Evolutionary conservation across 92 coral and sea anemone genomes (phyloP), one percentile per base, ranked within the genome.

Genomic region (Siderastrea siderea): DNA sequence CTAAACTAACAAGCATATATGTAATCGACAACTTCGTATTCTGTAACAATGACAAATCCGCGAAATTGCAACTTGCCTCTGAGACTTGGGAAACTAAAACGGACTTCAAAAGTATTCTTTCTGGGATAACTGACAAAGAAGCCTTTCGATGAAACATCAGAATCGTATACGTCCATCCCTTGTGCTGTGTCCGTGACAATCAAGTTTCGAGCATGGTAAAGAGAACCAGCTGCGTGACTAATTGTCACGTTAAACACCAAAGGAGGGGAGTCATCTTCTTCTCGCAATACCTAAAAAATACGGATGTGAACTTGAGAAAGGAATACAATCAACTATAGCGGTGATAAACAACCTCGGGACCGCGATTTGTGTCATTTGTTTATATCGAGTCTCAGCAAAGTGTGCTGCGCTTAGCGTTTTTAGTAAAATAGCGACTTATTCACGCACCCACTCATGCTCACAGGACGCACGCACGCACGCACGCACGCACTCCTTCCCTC

Each of bases 191-290:
- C 99, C 26, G 81, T 67, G 54, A 95, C 87, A 47, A 88, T 90
- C 80, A 98, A 75, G 81, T 98, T 92, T 81, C 91, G 89, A 1
- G 99, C 99, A 38, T 95, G 98, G 67, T 91, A 92, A 53, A 77
- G 76, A 43, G 99, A 98, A 75, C 80, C 87, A 13, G 79, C 86
- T 6, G 79, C 87, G 79, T 95, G 98, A 78, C 93, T 74, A 67
- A 98, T 91, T 50, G 98, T 98, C 49, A 98, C 94, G 89, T 92
- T 94, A 78, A 96, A 98, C 64, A 79, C 68, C 11, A 96, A 77
- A 10, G 84, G 78, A n/a, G 99, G 98, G 0, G 99, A 92, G 92
- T 95, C 98, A 71, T 90, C 80, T 55, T 84, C 84, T 4, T 70
- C 61, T 51, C 90, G 83, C 17, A 84, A 12, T 6, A 89, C 83